These are phyloP conservation scores for Eudemis profundana DNA, from an alignment of 2,888 invertebrate genomes.

Conservation along the genomic window DNA sequence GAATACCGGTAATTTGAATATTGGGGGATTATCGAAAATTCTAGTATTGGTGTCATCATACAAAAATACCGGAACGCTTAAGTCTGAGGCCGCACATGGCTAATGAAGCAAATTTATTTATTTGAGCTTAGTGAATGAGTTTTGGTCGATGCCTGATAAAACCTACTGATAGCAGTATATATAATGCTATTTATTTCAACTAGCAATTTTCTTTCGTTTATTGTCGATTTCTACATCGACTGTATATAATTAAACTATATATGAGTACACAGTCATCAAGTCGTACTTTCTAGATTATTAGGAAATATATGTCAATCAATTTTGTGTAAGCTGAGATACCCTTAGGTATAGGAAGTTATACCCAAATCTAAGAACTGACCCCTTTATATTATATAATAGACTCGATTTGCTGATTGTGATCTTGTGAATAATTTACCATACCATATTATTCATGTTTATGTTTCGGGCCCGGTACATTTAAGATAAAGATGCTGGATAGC, in stretches of 20 bases:
- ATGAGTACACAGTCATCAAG: slow-evolving; percentile 5
- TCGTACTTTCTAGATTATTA: slow-evolving; percentile 11
- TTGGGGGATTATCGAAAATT: too few relatives aligned
- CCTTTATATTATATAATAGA: not conserved
- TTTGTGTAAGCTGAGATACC: slow-evolving; percentile 8
- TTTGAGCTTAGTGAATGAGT: too few relatives aligned
- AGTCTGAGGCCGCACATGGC: too few relatives aligned
- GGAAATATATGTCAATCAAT: slow-evolving; percentile 23
- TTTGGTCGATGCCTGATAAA: not conserved
- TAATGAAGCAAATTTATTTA: too few relatives aligned
- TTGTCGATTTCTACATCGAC: not conserved
- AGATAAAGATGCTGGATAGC: too few relatives aligned
- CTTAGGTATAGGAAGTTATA: slow-evolving; percentile 15
- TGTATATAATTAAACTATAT: slow-evolving; percentile 5
- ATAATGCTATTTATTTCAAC: not conserved
- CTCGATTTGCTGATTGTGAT: not conserved
- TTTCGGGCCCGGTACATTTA: too few relatives aligned
- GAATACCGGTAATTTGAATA: too few relatives aligned
- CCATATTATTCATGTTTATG: too few relatives aligned
- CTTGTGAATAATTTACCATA: too few relatives aligned
- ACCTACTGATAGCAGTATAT: not conserved
- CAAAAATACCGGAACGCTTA: too few relatives aligned
- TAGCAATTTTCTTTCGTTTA: not conserved
- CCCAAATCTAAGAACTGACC: not conserved
- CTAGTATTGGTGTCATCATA: too few relatives aligned